Conservation (phyloP, 2,113 vertebrate genomes). For the Elachura formosa region DNA sequence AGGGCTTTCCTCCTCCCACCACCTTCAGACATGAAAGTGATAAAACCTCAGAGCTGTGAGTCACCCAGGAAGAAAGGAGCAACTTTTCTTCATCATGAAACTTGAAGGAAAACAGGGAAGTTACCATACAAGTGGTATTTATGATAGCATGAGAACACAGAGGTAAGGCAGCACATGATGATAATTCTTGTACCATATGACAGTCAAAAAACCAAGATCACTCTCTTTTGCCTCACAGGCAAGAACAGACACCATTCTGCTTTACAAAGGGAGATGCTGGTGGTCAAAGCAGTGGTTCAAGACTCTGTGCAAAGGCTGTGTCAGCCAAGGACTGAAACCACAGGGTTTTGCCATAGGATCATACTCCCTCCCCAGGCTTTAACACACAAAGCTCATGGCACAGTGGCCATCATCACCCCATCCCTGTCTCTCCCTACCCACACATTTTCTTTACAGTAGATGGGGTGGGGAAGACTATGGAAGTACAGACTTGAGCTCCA, state of each 20-base stretch:
- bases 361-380: background rate
- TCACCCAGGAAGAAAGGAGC: background rate
- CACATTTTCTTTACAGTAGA: background rate
- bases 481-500: background rate
- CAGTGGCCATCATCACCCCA: background rate
- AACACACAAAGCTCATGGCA: background rate
- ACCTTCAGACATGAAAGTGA: background rate
- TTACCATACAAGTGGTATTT: background rate
- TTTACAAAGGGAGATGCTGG: background rate
- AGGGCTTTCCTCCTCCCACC: constrained; percentile 3
- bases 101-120: background rate
- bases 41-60: constrained; percentile 3
- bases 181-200: background rate
- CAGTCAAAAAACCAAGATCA: background rate
- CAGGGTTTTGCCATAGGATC: background rate
- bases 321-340: background rate
- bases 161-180: background rate
- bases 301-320: background rate
- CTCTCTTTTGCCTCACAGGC: background rate
- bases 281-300: background rate
- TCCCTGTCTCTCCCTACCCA: background rate
- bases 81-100: background rate
- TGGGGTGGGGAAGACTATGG: background rate
- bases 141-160: background rate
- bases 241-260: background rate